Conservation (phyloP, 2,113 vertebrate genomes). For the Ploceus nigricollis region DNA sequence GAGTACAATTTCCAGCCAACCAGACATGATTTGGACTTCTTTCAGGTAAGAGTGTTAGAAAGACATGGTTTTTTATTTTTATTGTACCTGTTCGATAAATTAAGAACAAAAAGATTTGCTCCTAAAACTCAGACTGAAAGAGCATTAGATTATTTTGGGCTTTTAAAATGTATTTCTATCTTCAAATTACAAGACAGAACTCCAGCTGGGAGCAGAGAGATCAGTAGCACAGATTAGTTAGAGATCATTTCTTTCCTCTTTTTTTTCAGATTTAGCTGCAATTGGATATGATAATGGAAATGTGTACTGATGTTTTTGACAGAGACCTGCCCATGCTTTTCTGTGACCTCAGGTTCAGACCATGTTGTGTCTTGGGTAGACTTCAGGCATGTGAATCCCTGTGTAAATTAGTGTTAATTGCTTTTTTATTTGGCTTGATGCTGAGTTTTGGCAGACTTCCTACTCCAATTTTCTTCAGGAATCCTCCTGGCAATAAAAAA, state of each 20-base stretch:
- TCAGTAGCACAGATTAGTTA: not conserved
- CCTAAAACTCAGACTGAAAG: not conserved
- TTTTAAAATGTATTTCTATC: not conserved
- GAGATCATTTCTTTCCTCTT: not conserved
- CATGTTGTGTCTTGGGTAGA: not conserved
- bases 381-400: not conserved
- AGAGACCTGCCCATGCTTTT: not conserved
- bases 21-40: not conserved
- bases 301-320: not conserved
- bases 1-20: not conserved
- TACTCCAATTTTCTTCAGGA: not conserved
- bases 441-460: not conserved
- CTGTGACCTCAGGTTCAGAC: not conserved
- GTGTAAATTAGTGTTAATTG: not conserved
- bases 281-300: not conserved
- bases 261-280: not conserved
- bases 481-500: not conserved
- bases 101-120: not conserved
- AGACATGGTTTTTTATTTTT: not conserved
- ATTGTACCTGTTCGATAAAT: not conserved
- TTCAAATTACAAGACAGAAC: not conserved
- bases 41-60: slow-evolving; percentile 4
- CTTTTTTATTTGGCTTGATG: not conserved
- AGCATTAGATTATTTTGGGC: not conserved
- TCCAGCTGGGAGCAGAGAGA: not conserved